Conservation (phyloP, 2,888 invertebrate species). For the Scelioninae gen. 2 region DNA sequence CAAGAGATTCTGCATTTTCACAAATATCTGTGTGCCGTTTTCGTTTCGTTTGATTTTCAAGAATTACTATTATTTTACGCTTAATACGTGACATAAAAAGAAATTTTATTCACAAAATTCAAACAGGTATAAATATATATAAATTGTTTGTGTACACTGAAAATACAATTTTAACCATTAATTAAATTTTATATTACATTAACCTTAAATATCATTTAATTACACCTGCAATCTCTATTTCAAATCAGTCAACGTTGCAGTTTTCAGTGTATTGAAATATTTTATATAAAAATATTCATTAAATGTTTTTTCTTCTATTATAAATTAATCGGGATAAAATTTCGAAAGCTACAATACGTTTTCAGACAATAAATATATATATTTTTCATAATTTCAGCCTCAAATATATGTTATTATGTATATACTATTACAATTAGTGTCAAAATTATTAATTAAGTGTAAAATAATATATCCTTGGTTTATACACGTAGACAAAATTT, state of each 20-base stretch:
- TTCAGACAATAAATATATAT: conserved; percentile 38
- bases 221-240: too few species aligned
- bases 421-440: conserved; percentile 20
- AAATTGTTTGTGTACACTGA: too few species aligned
- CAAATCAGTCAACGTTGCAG: too few species aligned
- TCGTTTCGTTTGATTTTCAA: conserved; percentile 14
- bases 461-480: conserved; percentile 25
- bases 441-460: conserved; percentile 28
- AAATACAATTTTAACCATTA: too few species aligned
- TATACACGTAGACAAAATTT: not conserved
- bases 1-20: conserved; percentile 71
- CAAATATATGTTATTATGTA: conserved; percentile 22
- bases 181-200: too few species aligned
- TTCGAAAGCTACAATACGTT: not conserved
- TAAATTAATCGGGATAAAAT: conserved; percentile 6
- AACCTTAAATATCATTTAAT: too few species aligned
- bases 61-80: conserved; percentile 33
- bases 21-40: conserved; percentile 65
- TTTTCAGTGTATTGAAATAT: too few species aligned
- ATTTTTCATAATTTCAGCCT: conserved; percentile 14
- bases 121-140: not conserved
- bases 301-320: conserved; percentile 4
- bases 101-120: not conserved
- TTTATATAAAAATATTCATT: too few species aligned
- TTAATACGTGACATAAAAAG: too few species aligned